Evolutionary conservation across 2,113 vertebrate species (phyloP), one percentile per base, ranked within the genome.

Genomic region (Gallinago jamesoni): DNA sequence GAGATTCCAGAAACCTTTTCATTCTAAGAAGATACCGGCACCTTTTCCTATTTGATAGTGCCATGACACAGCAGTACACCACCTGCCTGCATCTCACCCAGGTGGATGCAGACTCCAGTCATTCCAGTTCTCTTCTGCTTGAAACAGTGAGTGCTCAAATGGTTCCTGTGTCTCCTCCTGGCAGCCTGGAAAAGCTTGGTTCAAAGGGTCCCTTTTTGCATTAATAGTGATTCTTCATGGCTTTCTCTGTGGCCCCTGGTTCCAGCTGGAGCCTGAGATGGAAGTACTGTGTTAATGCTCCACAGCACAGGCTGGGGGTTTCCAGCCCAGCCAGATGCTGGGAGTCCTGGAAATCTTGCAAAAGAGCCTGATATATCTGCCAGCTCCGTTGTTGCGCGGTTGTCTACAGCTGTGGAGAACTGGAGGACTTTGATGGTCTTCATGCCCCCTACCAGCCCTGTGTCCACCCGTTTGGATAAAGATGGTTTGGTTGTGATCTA

Each of bases 201-300:
- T 90, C 60, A 80, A 73, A 70, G 37, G 25, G 31, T 90, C n/a
- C 15, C 23, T 24, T 70, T 62, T 74, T 90, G 80, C 73, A 20
- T 85, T 82, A 91, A 64, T 7, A 89, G 66, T 28, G 62, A 39
- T 73, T 66, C 53, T 85, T 91, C 20, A 55, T 76, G 24, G 19
- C n/a, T 95, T 41, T 68, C 30, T 82, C 64, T 66, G 2, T 47
- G 31, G 39, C n/a, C 72, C 15, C 31, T 70, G 41, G 12, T 79
- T 95, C 59, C 93, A 92, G 63, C 41, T 74, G 59, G 63, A 93
- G 21, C 77, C 75, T 92, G 63, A 94, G 90, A 62, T 78, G 70
- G 82, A 90, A 83, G 78, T 43, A 70, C 63, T 88, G 17, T 86
- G 18, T 84, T 93, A 80, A 76, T 66, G 31, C 77, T 91, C 37